Percentiles rank a stretch among this genome's conserved stretches.
These are phyloP conservation scores for Odontocerum albicorne DNA, from an alignment of 2,888 invertebrate genomes.

Conservation along the genomic window DNA sequence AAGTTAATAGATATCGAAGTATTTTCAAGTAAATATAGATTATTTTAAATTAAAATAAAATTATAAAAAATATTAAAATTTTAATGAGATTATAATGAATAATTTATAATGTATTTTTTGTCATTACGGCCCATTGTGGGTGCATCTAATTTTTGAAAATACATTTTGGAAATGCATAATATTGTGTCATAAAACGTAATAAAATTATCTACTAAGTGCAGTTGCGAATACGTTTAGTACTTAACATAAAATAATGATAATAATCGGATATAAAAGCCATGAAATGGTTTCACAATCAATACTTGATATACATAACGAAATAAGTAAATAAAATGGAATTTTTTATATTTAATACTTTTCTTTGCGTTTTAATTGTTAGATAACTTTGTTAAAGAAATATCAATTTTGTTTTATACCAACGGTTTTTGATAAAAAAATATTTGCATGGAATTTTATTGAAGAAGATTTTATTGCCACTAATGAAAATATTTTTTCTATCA, in stretches of 20 bases:
- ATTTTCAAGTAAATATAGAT: slow-evolving; percentile 1
- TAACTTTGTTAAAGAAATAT: not conserved
- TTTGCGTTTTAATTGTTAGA: not conserved
- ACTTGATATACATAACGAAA: not conserved
- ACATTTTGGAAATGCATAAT: slow-evolving; percentile 35
- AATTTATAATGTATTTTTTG: too few species aligned
- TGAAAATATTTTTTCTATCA: too few species aligned
- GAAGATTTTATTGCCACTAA: too few species aligned
- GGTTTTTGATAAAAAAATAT: too few species aligned
- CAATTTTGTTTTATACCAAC: not conserved
- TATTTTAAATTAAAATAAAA: not conserved
- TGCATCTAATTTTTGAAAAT: slow-evolving; percentile 31
- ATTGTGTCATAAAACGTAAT: slow-evolving; percentile 36
- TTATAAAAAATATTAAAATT: not conserved
- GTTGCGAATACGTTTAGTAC: slow-evolving; percentile 31
- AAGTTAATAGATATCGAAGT: too few species aligned
- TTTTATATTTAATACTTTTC: too few species aligned
- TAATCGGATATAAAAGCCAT: slow-evolving; percentile 28
- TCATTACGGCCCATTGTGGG: slow-evolving; percentile 21
- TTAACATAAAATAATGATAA: slow-evolving; percentile 33
- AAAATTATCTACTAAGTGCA: slow-evolving; percentile 35
- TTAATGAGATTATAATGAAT: not conserved
- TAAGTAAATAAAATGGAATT: too few species aligned
- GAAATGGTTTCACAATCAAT: slow-evolving; percentile 11
- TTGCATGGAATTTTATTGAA: too few species aligned